Base-by-base conservation (phyloP, 2,888 invertebrate species). In the Physocephala rufipes region DNA sequence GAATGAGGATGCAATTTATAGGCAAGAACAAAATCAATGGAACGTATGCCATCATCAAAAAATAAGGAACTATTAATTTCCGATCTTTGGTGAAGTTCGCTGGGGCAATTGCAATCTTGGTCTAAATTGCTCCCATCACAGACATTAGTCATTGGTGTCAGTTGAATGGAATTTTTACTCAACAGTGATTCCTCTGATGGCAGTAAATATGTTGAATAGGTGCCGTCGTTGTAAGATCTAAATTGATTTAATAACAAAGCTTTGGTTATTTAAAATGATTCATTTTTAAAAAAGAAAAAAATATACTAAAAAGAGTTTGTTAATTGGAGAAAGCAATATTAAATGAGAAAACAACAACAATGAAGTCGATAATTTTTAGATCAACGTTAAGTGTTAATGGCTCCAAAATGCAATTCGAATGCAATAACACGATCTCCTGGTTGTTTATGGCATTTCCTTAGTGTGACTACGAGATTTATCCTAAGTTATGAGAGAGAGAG, bases 1-100 rank as follows among this genome's bases (percentile, higher is more conserved):
- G 82, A 86, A 2, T 89, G 88, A 63, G 89, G 88, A 61, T 89
- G 88, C 67, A 89, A 86, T 83, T 93, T 92, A 91, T 93, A 95
- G 12, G 92, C 94, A 67, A 95, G 83, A 59, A 94, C 90, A 86
- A 91, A 94, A 86, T 94, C 94, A 77, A 94, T 91, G 3, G 92
- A 90, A 28, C 92, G 89, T 9, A 88, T 84, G 13, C 91, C 91
- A 84, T 94, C 94, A 74, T 88, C 88, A 84, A 94, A 93, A 75
- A 88, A 90, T 71, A 92, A 86, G 0, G 90, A 90, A 21, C 77
- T 76, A 74, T 84, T 85, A 59, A 78, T 72, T 72, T 80, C 77
- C 24, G 76, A 74, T 51, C 79, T 77, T 75, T 81, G 76, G 63
- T 77, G 77, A 66, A 79, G 79, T 43, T 80, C 82, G 30, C 74